Conservation (phyloP, 2,113 vertebrate species). For the Apodemus sylvaticus region DNA sequence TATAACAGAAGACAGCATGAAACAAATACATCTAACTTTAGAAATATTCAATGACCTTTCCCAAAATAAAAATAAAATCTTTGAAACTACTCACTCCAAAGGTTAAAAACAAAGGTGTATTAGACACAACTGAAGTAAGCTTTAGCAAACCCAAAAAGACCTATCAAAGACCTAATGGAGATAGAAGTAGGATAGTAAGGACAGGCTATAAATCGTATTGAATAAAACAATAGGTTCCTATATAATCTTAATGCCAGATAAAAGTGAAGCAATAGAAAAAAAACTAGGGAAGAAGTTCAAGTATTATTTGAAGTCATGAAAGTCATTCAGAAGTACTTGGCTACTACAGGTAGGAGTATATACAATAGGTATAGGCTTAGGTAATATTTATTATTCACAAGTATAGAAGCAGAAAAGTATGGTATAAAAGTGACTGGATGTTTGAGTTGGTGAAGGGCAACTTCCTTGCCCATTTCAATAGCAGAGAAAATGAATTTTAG, state of each 20-base stretch:
- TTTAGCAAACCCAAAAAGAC: not conserved
- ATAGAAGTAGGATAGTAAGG: not conserved
- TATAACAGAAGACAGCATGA: not conserved
- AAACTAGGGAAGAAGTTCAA: not conserved
- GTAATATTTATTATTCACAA: not conserved
- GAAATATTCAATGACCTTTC: not conserved
- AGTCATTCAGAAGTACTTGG: not conserved
- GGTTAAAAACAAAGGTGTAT: not conserved
- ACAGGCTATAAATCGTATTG: not conserved
- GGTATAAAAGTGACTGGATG: rapidly evolving
- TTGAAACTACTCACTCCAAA: not conserved
- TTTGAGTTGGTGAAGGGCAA: not conserved
- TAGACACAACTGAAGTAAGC: not conserved
- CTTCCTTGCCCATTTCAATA: not conserved
- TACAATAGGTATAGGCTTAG: not conserved
- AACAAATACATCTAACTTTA: not conserved
- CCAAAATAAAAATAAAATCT: not conserved
- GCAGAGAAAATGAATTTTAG: not conserved
- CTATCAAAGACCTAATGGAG: not conserved
- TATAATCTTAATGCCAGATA: not conserved
- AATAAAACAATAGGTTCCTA: not conserved
- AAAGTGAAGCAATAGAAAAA: not conserved
- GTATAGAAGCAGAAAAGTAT: not conserved
- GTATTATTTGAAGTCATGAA: not conserved
- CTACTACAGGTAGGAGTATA: not conserved